These are phyloP conservation scores for Eunapius fragilis DNA, from an alignment of 37 sponge, comb jelly and placozoan species.

Conservation along the genomic window DNA sequence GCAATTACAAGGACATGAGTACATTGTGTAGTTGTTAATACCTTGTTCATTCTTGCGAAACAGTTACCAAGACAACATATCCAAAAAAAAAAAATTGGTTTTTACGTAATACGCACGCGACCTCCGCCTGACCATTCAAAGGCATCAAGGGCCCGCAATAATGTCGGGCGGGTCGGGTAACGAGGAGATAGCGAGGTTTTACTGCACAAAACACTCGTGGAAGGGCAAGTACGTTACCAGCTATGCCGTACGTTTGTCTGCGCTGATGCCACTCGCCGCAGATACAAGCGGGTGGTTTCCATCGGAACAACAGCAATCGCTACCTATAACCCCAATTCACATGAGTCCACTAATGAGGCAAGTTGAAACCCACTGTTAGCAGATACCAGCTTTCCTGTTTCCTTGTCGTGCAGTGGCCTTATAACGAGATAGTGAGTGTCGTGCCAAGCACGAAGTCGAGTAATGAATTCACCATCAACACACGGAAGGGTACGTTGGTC, in stretches of 20 bases:
- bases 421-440: slow-evolving; percentile 89
- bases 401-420: slow-evolving; percentile 79
- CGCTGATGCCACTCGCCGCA: slow-evolving; percentile 17
- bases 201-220: slow-evolving; percentile 95
- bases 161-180: slow-evolving; percentile 49
- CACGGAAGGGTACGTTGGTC: slow-evolving; percentile 80
- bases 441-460: slow-evolving; percentile 85
- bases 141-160: not conserved
- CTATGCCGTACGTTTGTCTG: not conserved
- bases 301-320: slow-evolving; percentile 85
- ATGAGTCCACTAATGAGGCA: slow-evolving; percentile 91
- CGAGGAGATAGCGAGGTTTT: slow-evolving; percentile 85
- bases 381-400: not conserved
- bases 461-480: slow-evolving; percentile 90
- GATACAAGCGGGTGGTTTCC: slow-evolving; percentile 94
- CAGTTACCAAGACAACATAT: not conserved
- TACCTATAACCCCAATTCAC: slow-evolving; percentile 88
- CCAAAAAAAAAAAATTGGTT: not conserved
- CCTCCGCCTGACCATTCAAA: not conserved
- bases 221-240: slow-evolving; percentile 87
- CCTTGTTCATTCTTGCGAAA: not conserved
- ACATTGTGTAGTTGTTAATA: too few relatives aligned
- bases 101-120: not conserved
- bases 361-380: not conserved
- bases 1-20: too few relatives aligned